Percentiles rank a stretch among this genome's conserved stretches.
Evolutionary conservation across 2,797 vertebrate genomes (phyloP).

Genomic region (Oryzias dopingdopingensis): DNA sequence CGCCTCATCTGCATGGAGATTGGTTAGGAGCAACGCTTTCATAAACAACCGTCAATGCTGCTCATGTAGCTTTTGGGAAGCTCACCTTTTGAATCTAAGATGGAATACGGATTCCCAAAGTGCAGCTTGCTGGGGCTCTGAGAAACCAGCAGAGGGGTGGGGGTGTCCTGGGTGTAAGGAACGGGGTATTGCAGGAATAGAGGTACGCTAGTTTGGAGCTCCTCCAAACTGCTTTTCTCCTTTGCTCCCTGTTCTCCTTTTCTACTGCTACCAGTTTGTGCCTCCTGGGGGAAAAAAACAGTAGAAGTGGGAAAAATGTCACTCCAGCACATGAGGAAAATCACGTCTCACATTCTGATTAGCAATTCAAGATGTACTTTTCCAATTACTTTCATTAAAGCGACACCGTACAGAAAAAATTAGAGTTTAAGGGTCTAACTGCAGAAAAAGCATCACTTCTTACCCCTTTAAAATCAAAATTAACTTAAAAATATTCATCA

Average conservation of each 20-base stretch:
- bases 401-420: no score
- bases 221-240: constrained; percentile 76
- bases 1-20: constrained; percentile 81
- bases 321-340: no score
- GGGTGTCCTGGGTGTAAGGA: constrained; percentile 81
- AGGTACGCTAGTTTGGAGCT: constrained; percentile 66
- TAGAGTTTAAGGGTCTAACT: no score
- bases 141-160: constrained; percentile 81
- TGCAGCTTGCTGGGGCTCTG: constrained; percentile 85
- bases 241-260: constrained; percentile 70
- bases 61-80: not conserved
- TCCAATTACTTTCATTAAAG: not conserved
- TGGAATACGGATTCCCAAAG: constrained; percentile 90
- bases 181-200: constrained; percentile 83
- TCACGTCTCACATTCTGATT: no score
- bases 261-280: constrained; percentile 74
- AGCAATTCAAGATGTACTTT: not conserved
- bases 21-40: constrained; percentile 3
- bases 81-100: constrained; percentile 65
- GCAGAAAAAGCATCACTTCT: not conserved
- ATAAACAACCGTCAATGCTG: not conserved
- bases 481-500: not conserved
- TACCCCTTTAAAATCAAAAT: constrained; percentile 1
- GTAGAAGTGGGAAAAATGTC: not conserved
- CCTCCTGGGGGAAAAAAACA: constrained; percentile 72